Conservation (phyloP, 1,140 invertebrate genomes). For the Charaxes varanes region DNA sequence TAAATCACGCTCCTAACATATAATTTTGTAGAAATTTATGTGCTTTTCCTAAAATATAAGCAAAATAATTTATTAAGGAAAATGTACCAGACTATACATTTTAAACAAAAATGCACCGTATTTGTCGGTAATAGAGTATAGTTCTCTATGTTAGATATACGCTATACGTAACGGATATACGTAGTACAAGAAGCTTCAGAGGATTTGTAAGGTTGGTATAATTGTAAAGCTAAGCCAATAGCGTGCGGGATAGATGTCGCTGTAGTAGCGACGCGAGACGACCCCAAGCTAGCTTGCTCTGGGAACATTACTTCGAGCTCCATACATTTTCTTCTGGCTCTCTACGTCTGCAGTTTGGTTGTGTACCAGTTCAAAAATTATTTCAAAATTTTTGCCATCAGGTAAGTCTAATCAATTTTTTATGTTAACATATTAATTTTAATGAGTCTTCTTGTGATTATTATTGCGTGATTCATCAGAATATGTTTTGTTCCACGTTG, state of each 20-base stretch:
- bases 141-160: conserved; percentile 19
- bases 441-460: conserved; percentile 46
- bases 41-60: conserved; percentile 30
- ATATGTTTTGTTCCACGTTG: conserved; percentile 68
- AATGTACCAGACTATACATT: conserved; percentile 42
- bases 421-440: conserved; percentile 49
- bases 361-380: conserved; percentile 71
- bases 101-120: conserved; percentile 24
- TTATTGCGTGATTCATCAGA: conserved; percentile 41
- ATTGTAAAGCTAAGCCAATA: conserved; percentile 48
- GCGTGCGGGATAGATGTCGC: conserved; percentile 55
- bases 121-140: conserved; percentile 5
- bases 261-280: conserved; percentile 63
- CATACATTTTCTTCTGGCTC: conserved; percentile 75
- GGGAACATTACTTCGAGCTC: conserved; percentile 73
- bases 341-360: conserved; percentile 73
- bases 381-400: conserved; percentile 74
- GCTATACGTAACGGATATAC: conserved; percentile 66
- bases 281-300: conserved; percentile 67
- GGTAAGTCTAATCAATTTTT: conserved; percentile 68
- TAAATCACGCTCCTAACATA: conserved; percentile 24
- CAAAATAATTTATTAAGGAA: conserved; percentile 49
- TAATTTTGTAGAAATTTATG: conserved; percentile 26
- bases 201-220: conserved; percentile 41
- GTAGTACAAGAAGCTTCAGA: conserved; percentile 51